phyloP scores from a whole-genome alignment of 2,113 vertebrate species.

The Elachura formosa region DNA sequence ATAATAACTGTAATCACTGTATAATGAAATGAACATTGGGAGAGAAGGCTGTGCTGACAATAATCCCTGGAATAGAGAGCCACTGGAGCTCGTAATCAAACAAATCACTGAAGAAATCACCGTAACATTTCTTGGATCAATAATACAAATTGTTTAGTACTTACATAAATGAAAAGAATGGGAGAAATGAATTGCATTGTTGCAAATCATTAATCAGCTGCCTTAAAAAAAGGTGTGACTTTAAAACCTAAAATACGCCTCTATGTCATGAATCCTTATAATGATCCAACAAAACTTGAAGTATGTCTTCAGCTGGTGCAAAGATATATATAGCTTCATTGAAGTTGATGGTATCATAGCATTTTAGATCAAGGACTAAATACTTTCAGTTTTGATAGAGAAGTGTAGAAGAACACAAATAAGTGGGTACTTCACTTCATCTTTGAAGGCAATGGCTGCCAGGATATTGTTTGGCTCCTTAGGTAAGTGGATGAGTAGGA shows the following conservation, averaged over 20 bases:
- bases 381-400: not conserved
- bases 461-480: not conserved
- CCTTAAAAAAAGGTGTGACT: not conserved
- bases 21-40: slow-evolving; percentile 21
- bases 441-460: not conserved
- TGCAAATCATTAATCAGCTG: not conserved
- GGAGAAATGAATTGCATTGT: not conserved
- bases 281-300: not conserved
- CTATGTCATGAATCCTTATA: not conserved
- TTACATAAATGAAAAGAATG: not conserved
- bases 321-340: not conserved
- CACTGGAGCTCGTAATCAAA: not conserved
- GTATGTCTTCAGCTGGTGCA: not conserved
- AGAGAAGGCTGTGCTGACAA: not conserved
- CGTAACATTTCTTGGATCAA: not conserved
- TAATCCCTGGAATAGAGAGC: not conserved
- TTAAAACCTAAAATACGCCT: not conserved
- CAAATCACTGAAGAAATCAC: slow-evolving; percentile 18
- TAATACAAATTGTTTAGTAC: slow-evolving; percentile 3
- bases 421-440: not conserved
- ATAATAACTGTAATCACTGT: slow-evolving; percentile 29
- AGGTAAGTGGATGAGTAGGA: not conserved
- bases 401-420: not conserved
- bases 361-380: not conserved
- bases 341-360: not conserved